phyloP scores from a whole-genome alignment of 2,113 vertebrate genomes.

The Nibea albiflora region DNA sequence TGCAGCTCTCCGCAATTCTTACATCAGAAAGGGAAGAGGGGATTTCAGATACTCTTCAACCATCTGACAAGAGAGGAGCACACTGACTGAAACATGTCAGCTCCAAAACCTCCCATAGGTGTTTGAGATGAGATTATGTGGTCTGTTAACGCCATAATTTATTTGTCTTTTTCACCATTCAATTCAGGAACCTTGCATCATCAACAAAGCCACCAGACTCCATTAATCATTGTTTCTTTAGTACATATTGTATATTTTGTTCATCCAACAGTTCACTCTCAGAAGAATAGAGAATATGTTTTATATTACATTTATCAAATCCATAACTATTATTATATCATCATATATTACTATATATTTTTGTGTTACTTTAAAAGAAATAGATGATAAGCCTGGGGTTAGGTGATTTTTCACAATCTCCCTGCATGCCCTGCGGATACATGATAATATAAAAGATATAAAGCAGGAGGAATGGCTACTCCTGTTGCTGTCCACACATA shows the following conservation, averaged over 20 bases:
- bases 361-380: neutral
- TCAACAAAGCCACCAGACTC: neutral
- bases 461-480: conserved; percentile 43
- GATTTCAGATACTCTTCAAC: neutral
- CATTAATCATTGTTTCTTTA: neutral
- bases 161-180: neutral
- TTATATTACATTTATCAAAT: neutral
- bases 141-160: neutral
- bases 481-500: conserved; percentile 38
- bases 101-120: neutral
- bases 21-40: neutral
- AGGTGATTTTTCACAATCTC: conserved; percentile 31
- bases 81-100: neutral
- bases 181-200: neutral
- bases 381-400: conserved; percentile 5
- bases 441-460: conserved; percentile 49
- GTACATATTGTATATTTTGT: neutral
- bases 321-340: neutral
- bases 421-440: conserved; percentile 10
- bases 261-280: neutral
- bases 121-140: neutral
- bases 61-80: neutral
- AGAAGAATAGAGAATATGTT: neutral
- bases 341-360: neutral
- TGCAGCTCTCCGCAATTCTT: too few species aligned